Conservation (phyloP, 2,113 vertebrate genomes). For the Microtus montanus region DNA sequence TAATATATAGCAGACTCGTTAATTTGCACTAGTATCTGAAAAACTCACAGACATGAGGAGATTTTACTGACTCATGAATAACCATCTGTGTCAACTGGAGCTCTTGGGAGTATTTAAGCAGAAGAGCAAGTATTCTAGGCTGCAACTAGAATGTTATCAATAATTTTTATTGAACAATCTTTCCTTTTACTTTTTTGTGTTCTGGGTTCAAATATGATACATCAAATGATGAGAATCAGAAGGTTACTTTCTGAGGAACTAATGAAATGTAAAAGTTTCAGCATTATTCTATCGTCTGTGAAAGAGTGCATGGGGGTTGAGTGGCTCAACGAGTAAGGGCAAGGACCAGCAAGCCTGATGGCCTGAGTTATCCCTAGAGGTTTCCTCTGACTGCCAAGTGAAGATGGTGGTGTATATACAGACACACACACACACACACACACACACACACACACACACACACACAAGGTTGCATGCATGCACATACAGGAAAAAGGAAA, state of each 20-base stretch:
- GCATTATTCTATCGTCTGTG: too few relatives aligned
- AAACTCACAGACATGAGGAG: background rate
- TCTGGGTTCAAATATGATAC: too few relatives aligned
- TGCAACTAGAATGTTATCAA: too few relatives aligned
- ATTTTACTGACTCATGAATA: background rate
- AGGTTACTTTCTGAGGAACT: too few relatives aligned
- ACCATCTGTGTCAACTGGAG: too few relatives aligned
- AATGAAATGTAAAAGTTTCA: too few relatives aligned
- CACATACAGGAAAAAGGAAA: background rate
- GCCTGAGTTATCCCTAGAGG: background rate
- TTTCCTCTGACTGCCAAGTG: background rate
- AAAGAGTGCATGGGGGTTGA: too few relatives aligned
- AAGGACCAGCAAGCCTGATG: background rate
- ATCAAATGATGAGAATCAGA: too few relatives aligned
- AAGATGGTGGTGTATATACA: background rate
- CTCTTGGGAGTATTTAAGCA: too few relatives aligned
- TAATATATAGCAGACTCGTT: background rate
- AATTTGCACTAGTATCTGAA: background rate
- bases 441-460: background rate
- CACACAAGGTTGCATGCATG: background rate
- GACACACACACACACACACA: background rate
- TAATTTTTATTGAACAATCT: too few relatives aligned
- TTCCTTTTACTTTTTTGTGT: too few relatives aligned
- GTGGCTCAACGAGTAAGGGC: background rate
- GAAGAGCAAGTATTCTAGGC: too few relatives aligned